Percentiles rank a stretch among this genome's conserved stretches.
Evolutionary conservation across 1,140 invertebrate genomes (phyloP).

Genomic region (Trissolcus basalis): DNA sequence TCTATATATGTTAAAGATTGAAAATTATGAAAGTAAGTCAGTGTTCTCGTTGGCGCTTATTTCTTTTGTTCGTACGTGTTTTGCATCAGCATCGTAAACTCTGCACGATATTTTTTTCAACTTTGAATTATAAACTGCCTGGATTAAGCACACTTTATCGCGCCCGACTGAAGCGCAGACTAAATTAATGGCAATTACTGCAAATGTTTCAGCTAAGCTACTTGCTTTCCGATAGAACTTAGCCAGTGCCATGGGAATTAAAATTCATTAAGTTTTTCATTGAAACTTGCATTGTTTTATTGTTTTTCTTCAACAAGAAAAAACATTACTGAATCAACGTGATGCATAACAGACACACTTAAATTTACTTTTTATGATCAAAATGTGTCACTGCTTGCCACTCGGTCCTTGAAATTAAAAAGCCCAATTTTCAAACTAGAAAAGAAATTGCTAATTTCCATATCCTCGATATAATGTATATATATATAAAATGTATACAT

Average conservation of each 20-base stretch:
- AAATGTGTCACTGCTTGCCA: no score
- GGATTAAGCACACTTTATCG: slow-evolving; percentile 36
- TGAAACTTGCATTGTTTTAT: neutral
- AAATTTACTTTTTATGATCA: no score
- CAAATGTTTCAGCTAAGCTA: neutral
- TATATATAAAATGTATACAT: no score
- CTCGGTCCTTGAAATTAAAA: no score
- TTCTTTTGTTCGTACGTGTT: slow-evolving; percentile 33
- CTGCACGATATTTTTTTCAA: slow-evolving; percentile 43
- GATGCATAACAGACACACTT: no score
- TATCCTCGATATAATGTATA: no score
- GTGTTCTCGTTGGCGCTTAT: slow-evolving; percentile 8
- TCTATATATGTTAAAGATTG: slow-evolving; percentile 46
- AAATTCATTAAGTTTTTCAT: neutral
- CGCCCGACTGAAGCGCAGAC: slow-evolving; percentile 9
- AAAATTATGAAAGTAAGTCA: slow-evolving; percentile 52
- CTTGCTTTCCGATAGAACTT: neutral
- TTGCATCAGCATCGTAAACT: slow-evolving; percentile 19
- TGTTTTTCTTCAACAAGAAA: no score
- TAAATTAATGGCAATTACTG: slow-evolving; percentile 22
- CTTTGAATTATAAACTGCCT: slow-evolving; percentile 38
- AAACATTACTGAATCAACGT: no score
- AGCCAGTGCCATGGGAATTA: neutral
- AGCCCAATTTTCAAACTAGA: no score
- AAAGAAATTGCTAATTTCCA: no score